phyloP scores from a whole-genome alignment of 2,113 vertebrate genomes.

The Tragelaphus scriptus region DNA sequence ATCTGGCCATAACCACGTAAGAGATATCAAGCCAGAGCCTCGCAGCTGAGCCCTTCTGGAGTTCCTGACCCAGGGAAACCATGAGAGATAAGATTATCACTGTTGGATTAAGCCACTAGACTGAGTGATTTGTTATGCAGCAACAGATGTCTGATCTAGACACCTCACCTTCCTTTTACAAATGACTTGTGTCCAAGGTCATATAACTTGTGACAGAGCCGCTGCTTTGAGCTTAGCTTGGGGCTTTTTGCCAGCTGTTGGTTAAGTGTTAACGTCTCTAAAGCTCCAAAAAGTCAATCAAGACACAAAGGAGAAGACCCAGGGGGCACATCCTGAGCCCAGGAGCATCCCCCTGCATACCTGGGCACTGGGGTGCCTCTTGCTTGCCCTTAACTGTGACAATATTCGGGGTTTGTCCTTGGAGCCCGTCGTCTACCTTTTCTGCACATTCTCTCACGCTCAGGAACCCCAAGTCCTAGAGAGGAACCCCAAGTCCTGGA shows the following conservation, averaged over 20 bases:
- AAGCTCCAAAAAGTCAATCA: neutral
- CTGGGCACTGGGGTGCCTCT: neutral
- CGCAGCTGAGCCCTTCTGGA: neutral
- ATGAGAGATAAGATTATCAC: neutral
- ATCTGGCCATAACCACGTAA: neutral
- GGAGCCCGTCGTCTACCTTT: neutral
- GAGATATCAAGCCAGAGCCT: neutral
- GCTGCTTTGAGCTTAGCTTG: neutral
- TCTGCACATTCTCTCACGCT: neutral
- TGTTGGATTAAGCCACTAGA: neutral
- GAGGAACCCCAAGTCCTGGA: neutral
- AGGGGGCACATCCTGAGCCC: neutral
- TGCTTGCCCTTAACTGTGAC: neutral
- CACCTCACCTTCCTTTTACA: neutral
- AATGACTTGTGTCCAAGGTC: neutral
- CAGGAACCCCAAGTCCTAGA: neutral
- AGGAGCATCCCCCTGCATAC: neutral
- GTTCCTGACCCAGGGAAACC: neutral
- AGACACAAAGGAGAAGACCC: neutral
- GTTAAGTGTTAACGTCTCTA: neutral
- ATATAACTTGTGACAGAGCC: neutral
- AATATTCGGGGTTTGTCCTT: neutral
- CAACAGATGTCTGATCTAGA: too few species aligned
- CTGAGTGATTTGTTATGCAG: neutral
- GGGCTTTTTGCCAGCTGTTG: neutral